phyloP scores from a whole-genome alignment of 30 jellyfish, hydroid and myxozoan species.

The Aurelia aurita complex sp. Pacific region DNA sequence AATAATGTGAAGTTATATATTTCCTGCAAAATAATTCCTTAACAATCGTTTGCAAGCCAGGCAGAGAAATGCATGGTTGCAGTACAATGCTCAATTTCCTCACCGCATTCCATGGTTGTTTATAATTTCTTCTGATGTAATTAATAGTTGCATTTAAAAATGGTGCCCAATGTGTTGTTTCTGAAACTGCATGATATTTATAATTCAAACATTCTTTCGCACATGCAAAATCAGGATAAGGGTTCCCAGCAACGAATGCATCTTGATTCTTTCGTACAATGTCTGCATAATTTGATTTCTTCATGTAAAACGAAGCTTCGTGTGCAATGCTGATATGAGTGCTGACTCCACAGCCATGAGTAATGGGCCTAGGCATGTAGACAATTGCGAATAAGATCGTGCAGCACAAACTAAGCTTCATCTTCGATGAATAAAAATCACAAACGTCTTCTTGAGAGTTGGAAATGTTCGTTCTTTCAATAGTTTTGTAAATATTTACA shows the following conservation, averaged over 20 bases:
- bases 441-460: too few relatives aligned
- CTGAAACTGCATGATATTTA: constrained; percentile 79
- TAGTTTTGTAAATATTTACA: too few relatives aligned
- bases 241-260: constrained; percentile 96
- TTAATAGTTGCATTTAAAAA: constrained; percentile 85
- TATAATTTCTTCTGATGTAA: constrained; percentile 73
- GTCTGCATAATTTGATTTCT: constrained; percentile 49
- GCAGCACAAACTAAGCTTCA: too few relatives aligned
- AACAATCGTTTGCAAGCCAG: not conserved
- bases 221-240: constrained; percentile 91
- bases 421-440: too few relatives aligned
- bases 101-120: constrained; percentile 91
- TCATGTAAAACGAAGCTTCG: constrained; percentile 65
- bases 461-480: too few relatives aligned
- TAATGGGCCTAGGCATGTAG: not conserved
- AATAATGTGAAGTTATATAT: too few relatives aligned
- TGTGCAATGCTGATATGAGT: constrained; percentile 94
- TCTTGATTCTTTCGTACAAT: constrained; percentile 71
- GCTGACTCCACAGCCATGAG: constrained; percentile 85
- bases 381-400: too few relatives aligned
- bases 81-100: not conserved
- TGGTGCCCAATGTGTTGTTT: constrained; percentile 95
- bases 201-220: constrained; percentile 79
- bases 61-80: not conserved
- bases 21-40: too few relatives aligned